Percentiles rank a stretch among this genome's conserved stretches.
These are phyloP conservation scores for Neolamprologus variostigma DNA, from an alignment of 2,113 vertebrate genomes.

Conservation along the genomic window DNA sequence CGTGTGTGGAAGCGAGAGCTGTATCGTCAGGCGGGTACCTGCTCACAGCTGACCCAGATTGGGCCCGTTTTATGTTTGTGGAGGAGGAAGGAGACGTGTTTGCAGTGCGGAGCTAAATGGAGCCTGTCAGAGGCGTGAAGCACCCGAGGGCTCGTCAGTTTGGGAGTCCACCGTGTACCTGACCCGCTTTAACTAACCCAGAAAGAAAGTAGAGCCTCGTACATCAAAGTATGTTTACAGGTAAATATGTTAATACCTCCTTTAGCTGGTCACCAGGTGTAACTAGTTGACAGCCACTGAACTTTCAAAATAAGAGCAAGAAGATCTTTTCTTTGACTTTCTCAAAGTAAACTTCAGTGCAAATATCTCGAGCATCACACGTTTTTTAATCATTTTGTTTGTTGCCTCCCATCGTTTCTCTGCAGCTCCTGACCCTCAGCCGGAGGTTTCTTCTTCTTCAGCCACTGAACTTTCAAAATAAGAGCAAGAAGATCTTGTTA, in stretches of 20 bases:
- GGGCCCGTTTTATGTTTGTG: background rate
- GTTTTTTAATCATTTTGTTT: background rate
- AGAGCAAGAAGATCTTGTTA: background rate
- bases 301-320: background rate
- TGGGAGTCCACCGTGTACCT: background rate
- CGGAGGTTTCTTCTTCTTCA: background rate
- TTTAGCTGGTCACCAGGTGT: fast-evolving
- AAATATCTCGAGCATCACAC: fast-evolving
- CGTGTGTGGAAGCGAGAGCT: background rate
- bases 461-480: background rate
- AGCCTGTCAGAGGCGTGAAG: background rate
- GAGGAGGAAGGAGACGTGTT: background rate
- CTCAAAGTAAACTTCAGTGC: background rate
- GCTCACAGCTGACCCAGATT: conserved; percentile 22
- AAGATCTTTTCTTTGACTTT: background rate
- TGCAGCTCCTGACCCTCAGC: background rate
- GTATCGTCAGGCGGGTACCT: background rate
- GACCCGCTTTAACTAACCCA: background rate
- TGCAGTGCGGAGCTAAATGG: background rate
- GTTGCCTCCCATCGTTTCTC: background rate
- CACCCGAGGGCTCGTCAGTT: background rate
- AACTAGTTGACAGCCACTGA: background rate
- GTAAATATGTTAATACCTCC: background rate
- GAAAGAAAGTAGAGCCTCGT: background rate
- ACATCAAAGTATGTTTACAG: background rate